Conservation (phyloP, 2,888 invertebrate genomes). For the Liodrosophila aerea region DNA sequence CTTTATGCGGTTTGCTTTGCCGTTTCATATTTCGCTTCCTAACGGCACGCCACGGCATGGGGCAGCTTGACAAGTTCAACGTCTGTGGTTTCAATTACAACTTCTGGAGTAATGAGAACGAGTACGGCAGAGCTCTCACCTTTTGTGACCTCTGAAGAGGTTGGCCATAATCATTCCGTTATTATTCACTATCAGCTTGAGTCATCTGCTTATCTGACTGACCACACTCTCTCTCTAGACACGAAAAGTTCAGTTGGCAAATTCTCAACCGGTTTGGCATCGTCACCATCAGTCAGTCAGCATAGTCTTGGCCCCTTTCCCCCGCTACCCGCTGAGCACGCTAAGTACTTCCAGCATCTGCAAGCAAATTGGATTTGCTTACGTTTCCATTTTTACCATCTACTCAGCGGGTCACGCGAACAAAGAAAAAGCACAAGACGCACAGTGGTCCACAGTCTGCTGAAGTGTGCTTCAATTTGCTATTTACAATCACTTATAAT, state of each 20-base stretch:
- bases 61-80: slow-evolving; percentile 50
- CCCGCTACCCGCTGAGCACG: neutral
- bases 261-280: slow-evolving; percentile 45
- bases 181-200: slow-evolving; percentile 15
- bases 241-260: no score
- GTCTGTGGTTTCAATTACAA: slow-evolving; percentile 36
- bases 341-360: slow-evolving; percentile 18
- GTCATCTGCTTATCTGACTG: slow-evolving; percentile 43
- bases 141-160: neutral
- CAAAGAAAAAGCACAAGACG: slow-evolving; percentile 49
- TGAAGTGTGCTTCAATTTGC: neutral
- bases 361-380: slow-evolving; percentile 51
- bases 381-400: slow-evolving; percentile 46
- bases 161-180: slow-evolving; percentile 4
- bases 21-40: slow-evolving; percentile 43
- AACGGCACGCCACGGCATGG: no score
- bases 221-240: slow-evolving; percentile 5
- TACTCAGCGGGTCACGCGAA: slow-evolving; percentile 48
- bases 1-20: slow-evolving; percentile 25
- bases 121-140: slow-evolving; percentile 2
- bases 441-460: slow-evolving; percentile 28
- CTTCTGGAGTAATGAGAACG: neutral
- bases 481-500: neutral
- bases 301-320: neutral
- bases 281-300: slow-evolving; percentile 9